Conservation (phyloP, 2,888 invertebrate species). For the Dorcus parallelipipedus region DNA sequence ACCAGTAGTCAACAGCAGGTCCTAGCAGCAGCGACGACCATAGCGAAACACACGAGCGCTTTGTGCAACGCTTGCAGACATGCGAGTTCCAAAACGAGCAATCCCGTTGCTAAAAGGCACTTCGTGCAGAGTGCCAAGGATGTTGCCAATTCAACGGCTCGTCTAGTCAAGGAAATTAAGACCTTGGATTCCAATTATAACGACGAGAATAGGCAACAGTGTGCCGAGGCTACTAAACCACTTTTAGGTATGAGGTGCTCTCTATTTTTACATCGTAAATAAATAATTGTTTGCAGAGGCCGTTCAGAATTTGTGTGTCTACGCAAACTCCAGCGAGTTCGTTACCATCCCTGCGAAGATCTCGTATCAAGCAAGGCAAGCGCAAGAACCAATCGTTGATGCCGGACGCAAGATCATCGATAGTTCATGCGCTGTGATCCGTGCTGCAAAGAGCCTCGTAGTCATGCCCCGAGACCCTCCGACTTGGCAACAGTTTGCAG, state of each 20-base stretch:
- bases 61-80: slow-evolving; percentile 93
- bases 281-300: slow-evolving; percentile 57
- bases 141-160: slow-evolving; percentile 93
- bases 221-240: slow-evolving; percentile 77
- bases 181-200: slow-evolving; percentile 81
- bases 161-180: slow-evolving; percentile 93
- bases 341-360: slow-evolving; percentile 89
- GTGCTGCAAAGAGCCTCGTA: slow-evolving; percentile 84
- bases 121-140: slow-evolving; percentile 98
- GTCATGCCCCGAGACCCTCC: slow-evolving; percentile 86
- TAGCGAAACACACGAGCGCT: slow-evolving; percentile 94
- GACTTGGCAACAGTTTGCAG: slow-evolving; percentile 92
- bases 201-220: slow-evolving; percentile 69
- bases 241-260: slow-evolving; percentile 48
- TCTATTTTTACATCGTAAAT: not conserved
- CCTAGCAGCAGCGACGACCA: slow-evolving; percentile 85
- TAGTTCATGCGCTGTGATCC: slow-evolving; percentile 87
- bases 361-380: slow-evolving; percentile 74
- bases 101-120: slow-evolving; percentile 90
- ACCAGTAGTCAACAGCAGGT: slow-evolving; percentile 78
- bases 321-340: slow-evolving; percentile 93
- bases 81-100: slow-evolving; percentile 86
- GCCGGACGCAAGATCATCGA: slow-evolving; percentile 77
- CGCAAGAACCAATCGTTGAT: slow-evolving; percentile 84
- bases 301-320: slow-evolving; percentile 87